Evolutionary conservation across 1,140 invertebrate species (phyloP), one percentile per base, ranked within the genome.

Genomic region (Lordiphosa mommai): DNA sequence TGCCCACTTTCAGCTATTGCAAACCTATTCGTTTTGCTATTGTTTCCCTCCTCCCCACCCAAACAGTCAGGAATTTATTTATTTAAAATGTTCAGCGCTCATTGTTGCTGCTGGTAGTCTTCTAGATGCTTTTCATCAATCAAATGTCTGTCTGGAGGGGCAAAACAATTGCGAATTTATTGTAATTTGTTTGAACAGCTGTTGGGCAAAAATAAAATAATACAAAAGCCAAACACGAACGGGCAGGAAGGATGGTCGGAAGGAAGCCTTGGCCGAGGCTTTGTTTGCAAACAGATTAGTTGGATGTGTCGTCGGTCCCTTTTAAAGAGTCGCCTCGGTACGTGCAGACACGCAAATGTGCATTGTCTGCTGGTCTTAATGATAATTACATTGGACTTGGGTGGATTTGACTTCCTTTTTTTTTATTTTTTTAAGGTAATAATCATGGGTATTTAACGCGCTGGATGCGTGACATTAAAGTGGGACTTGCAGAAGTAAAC

Each of bases 121-220:
- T n/a, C n/a, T n/a, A 59, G 71, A 70, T 70, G 56, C 65, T 60
- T 56, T 67, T 74, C 74, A 82, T 80, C 74, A 80, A 80, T 80
- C 74, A 80, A 82, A 82, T 82, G 76, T 80, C 76, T 58, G 63
- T 67, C 23, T 61, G 30, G 12, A 13, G 36, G 30, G 13, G 10
- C 57, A 57, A 49, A 79, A 79, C 74, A 80, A 82, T 74, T 80
- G 74, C 66, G 63, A 74, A 74, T 82, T 82, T 68, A 82, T 82
- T 80, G 70, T 80, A 82, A 82, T 80, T 80, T 82, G 61, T 80
- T 82, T 80, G 66, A 80, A 66, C 74, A 80, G 76, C 74, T 80
- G 74, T 65, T 30, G 53, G 43, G 23, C 34, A 27, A 30, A 48
- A 63, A 36, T 43, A 34, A 52, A 51, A 68, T 61, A 36, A 63